Base-by-base conservation (phyloP, 2,113 vertebrate species). In the Mirounga angustirostris region DNA sequence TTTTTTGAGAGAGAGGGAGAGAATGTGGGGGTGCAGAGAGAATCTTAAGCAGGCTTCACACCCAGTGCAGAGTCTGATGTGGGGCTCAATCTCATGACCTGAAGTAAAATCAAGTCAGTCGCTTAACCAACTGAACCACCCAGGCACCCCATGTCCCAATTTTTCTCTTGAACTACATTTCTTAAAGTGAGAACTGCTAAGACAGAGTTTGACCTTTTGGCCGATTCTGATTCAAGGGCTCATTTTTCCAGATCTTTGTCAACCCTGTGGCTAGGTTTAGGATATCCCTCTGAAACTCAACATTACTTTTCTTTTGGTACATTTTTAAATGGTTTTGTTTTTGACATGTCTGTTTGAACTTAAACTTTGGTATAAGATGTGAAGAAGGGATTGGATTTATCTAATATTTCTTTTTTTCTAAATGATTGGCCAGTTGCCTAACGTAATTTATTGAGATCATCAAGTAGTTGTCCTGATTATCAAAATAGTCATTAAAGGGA, bases 281-380 rank as follows among this genome's bases (percentile, higher is more conserved):
- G 40, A 19, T 65, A 50, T 36, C 9, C 18, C n/a, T 87, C 54
- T 81, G 24, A 65, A 83, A 89, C 28, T 65, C 18, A 54, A 26
- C 26, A 58, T 65, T 67, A 36, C 81, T 86, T 85, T 71, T 81
- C 58, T 92, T 76, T 26, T 59, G 36, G 56, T 59, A 26, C 80
- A 4, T n/a, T 79, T 90, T 67, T 40, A 28, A 40, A 61, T 33
- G n/a, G 16, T 69, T 91, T 85, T 67, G 24, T 67, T 84, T 91
- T 91, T 91, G 40, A 85, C 13, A 83, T 24, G 59, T 84, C 59
- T 78, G 16, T 22, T 67, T 79, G 36, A 90, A 63, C 24, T 81
- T 91, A 95, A 94, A 94, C 67, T 92, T 95, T 92, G 30, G 28
- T 80, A 9, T 91, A 80, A 80, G 71, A 69, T 95, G 59, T 71